phyloP scores from a whole-genome alignment of 2,113 vertebrate species.

The Enhydra lutris region DNA sequence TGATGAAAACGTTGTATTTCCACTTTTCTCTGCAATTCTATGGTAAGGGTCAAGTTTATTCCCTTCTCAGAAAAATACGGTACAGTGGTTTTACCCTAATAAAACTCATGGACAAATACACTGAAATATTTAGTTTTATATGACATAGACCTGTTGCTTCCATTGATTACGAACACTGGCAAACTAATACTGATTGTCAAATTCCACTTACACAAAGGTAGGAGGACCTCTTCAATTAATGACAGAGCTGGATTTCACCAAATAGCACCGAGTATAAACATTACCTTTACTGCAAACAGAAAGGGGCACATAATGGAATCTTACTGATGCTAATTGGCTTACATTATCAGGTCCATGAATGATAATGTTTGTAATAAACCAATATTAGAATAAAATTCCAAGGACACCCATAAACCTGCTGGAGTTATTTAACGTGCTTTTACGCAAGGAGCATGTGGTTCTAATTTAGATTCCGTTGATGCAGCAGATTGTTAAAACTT shows the following conservation, averaged over 20 bases:
- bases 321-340: slow-evolving; percentile 26
- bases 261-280: neutral
- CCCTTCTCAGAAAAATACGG: neutral
- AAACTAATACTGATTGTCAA: neutral
- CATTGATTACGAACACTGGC: neutral
- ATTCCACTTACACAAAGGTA: neutral
- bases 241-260: neutral
- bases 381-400: slow-evolving; percentile 52
- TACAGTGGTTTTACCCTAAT: neutral
- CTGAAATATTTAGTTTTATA: neutral
- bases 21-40: neutral
- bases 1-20: neutral
- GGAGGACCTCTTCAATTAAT: neutral
- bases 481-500: slow-evolving; percentile 44
- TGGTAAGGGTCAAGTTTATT: neutral
- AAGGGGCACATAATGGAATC: neutral
- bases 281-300: neutral
- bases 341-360: neutral
- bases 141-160: neutral
- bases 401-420: slow-evolving; percentile 39
- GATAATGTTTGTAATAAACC: slow-evolving; percentile 31
- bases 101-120: neutral
- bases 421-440: slow-evolving; percentile 48
- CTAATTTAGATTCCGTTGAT: slow-evolving; percentile 29
- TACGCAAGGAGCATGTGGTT: slow-evolving; percentile 30